Evolutionary conservation across 2,888 invertebrate genomes (phyloP), one percentile per base, ranked within the genome.

Genomic region (Eristalis arbustorum): DNA sequence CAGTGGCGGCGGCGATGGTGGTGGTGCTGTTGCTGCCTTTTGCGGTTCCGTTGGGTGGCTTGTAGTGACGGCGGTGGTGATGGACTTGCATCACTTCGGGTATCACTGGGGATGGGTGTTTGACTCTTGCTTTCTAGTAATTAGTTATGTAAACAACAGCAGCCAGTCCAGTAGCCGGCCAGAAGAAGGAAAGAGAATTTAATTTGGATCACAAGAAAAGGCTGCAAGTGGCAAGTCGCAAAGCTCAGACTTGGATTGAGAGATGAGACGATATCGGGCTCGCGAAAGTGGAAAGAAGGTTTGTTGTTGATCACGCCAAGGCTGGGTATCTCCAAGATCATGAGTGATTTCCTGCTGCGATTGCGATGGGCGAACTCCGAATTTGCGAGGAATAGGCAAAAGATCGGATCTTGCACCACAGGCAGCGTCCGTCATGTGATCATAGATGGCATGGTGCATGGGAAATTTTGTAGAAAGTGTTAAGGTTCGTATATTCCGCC

Each of bases 111-210:
- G 74, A 73, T 37, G 37, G 37, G 8, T 13, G 37, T 18, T 49
- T n/a, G 49, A 49, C 84, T 84, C 74, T 84, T 84, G 84, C 84
- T 84, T 84, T 84, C 84, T 84, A 74, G 66, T 79, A 79, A 79
- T 84, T 84, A 79, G 84, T 84, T 84, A 84, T 84, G 79, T 84
- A 84, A 84, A 84, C 74, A 79, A 61, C 64, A 37, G 49, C 59
- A 37, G 31, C 13, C n/a, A n/a, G n/a, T n/a, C n/a, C n/a, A 49
- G 18, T 34, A 71, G 61, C 61, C 49, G 25, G 28, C 42, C n/a
- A 56, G 63, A 37, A 78, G 78, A 73, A 42, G 40, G 63, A 73
- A 68, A 68, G 28, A 67, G 68, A 68, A 49, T 67, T 73, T 68
- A 68, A 73, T 62, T 73, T 49, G 34, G 28, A 14, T 3, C 34